phyloP scores from a whole-genome alignment of 2,113 vertebrate genomes.

The Ammodytes dubius region DNA sequence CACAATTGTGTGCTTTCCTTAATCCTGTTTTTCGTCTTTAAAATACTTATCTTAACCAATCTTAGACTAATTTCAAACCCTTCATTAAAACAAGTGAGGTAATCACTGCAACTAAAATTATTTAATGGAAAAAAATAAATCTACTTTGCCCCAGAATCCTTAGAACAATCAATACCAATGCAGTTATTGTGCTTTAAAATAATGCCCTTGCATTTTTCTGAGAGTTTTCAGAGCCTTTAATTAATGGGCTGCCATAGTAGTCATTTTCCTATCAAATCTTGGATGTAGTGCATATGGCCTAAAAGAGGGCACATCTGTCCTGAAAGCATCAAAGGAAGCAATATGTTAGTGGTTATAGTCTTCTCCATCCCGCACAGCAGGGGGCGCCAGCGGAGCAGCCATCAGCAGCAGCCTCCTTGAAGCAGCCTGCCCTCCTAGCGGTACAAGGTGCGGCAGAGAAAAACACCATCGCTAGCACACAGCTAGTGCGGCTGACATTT shows the following conservation, averaged over 20 bases:
- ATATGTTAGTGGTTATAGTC: background rate
- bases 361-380: slow-evolving; percentile 33
- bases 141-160: background rate
- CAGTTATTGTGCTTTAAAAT: background rate
- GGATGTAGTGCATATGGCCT: background rate
- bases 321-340: too few species aligned
- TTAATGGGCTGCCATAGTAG: too few species aligned
- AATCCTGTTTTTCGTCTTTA: background rate
- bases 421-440: slow-evolving; percentile 20
- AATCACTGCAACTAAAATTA: background rate
- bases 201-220: background rate
- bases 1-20: background rate
- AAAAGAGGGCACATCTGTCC: background rate
- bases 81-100: background rate
- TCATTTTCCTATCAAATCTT: background rate
- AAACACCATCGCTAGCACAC: slow-evolving; percentile 46
- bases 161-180: background rate
- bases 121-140: too few species aligned
- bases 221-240: background rate
- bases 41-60: background rate
- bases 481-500: slow-evolving; percentile 48
- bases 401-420: slow-evolving; percentile 15
- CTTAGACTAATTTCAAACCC: background rate
- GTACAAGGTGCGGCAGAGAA: slow-evolving; percentile 77
- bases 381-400: slow-evolving; percentile 53